Conservation (phyloP, 2,888 invertebrate species). For the Spisula solida region DNA sequence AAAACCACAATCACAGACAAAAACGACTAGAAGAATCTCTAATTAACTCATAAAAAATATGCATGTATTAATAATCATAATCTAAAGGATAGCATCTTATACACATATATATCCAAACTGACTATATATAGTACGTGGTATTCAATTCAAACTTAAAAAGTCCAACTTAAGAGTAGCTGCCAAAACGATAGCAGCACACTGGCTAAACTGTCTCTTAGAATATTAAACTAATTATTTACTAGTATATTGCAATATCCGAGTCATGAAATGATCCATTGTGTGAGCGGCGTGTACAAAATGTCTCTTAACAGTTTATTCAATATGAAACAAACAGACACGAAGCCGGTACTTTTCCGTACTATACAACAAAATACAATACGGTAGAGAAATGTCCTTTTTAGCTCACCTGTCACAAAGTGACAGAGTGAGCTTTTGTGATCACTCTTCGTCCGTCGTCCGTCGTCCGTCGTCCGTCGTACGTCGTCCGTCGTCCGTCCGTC, state of each 20-base stretch:
- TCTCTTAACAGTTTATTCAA: not conserved
- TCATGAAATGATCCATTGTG: not conserved
- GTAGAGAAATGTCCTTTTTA: not conserved
- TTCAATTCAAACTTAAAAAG: not conserved
- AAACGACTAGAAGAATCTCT: no score
- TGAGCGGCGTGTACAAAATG: not conserved
- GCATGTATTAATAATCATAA: no score
- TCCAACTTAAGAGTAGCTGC: not conserved
- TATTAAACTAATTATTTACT: not conserved
- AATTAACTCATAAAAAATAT: no score
- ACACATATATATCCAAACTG: not conserved
- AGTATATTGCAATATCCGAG: not conserved
- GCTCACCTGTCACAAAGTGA: no score
- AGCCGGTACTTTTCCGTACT: not conserved
- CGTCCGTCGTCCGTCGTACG: no score
- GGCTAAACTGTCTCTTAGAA: no score
- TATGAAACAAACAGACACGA: constrained; percentile 6
- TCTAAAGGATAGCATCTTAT: no score
- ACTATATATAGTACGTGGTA: not conserved
- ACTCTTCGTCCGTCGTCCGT: no score
- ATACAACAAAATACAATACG: not conserved
- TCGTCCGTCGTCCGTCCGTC: no score
- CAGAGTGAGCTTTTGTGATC: no score
- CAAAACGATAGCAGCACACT: not conserved
- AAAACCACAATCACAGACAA: no score